Evolutionary conservation across 2,888 invertebrate genomes (phyloP).

Genomic region (Mythimna lalbum): DNA sequence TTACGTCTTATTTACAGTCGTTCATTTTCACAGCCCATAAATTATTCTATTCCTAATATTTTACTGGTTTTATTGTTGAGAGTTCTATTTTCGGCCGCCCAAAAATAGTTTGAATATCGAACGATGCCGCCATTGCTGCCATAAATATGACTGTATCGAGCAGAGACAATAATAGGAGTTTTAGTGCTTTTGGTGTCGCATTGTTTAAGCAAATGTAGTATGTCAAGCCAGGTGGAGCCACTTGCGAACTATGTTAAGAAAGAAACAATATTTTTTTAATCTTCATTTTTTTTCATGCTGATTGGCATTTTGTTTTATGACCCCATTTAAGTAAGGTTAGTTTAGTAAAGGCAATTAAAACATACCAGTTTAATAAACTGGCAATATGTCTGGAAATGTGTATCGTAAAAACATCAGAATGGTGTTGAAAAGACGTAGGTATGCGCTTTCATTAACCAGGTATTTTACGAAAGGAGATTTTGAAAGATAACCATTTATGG

Average conservation of each 20-base stretch:
- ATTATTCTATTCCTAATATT: slow-evolving; percentile 55
- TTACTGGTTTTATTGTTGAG: slow-evolving; percentile 43
- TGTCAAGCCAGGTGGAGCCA: background rate
- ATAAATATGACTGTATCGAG: slow-evolving; percentile 14
- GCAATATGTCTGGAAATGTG: slow-evolving; percentile 36
- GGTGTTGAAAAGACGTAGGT: slow-evolving; percentile 40
- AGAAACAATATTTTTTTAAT: background rate
- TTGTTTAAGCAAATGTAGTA: background rate
- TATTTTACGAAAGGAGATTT: slow-evolving; percentile 52
- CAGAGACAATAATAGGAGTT: slow-evolving; percentile 14
- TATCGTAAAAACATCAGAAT: slow-evolving; percentile 33
- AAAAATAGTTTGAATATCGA: slow-evolving; percentile 47
- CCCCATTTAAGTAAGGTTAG: background rate
- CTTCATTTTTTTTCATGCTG: background rate
- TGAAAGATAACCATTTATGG: slow-evolving; percentile 48
- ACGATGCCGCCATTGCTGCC: slow-evolving; percentile 10
- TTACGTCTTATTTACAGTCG: slow-evolving; percentile 48
- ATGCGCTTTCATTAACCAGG: slow-evolving; percentile 53
- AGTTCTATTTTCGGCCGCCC: slow-evolving; percentile 36
- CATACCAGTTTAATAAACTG: slow-evolving; percentile 3
- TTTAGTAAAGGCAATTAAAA: background rate
- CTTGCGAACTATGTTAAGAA: background rate
- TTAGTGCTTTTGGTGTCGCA: background rate
- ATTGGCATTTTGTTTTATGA: background rate
- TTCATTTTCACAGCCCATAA: slow-evolving; percentile 47